Percentiles rank a stretch among this genome's conserved stretches.
These are phyloP conservation scores for Catharus fuscescens DNA, from an alignment of 2,113 vertebrate species.

Conservation along the genomic window DNA sequence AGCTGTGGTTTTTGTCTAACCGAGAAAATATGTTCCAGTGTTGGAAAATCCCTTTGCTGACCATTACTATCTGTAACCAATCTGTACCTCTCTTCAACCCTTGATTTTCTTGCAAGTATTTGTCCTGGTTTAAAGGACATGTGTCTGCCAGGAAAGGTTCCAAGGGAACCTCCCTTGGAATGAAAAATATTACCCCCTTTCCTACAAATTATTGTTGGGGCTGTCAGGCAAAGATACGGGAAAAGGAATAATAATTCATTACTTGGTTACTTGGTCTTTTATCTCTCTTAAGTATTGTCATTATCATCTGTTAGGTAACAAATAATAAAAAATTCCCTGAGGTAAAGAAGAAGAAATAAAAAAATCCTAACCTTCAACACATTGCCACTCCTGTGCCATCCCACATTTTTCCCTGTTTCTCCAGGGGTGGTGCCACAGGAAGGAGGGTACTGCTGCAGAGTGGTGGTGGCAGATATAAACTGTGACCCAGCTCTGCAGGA, in stretches of 20 bases:
- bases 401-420: neutral
- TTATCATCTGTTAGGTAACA: neutral
- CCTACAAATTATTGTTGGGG: neutral
- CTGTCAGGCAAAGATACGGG: neutral
- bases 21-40: neutral
- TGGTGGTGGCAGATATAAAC: neutral
- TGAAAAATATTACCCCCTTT: neutral
- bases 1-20: neutral
- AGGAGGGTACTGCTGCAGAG: neutral
- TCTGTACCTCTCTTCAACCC: neutral
- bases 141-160: neutral
- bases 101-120: neutral
- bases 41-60: neutral
- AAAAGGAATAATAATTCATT: neutral
- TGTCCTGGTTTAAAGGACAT: neutral
- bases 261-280: neutral
- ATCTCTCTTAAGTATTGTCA: neutral
- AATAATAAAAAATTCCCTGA: neutral
- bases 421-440: too few relatives aligned
- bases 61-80: accelerated
- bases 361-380: neutral
- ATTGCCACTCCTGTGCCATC: neutral
- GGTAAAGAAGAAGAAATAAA: too few relatives aligned
- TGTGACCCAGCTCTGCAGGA: neutral
- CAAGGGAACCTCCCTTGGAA: neutral